These are phyloP conservation scores for Chiloscyllium punctatum DNA, from an alignment of 2,797 vertebrate species.

Conservation along the genomic window DNA sequence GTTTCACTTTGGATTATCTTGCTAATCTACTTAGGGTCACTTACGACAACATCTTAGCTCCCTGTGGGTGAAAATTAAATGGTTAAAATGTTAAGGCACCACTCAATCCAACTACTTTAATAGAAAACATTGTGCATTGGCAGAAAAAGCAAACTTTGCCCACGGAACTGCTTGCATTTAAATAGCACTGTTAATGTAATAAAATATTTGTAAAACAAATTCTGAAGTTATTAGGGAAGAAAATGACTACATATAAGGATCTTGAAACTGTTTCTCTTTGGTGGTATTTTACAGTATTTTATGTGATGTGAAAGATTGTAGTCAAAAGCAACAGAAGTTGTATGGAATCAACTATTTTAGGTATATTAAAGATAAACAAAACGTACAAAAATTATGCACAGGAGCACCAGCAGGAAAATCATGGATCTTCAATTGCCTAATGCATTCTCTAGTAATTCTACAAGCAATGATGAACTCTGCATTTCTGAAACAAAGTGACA, in stretches of 20 bases:
- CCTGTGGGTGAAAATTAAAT: not conserved
- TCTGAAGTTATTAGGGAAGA: not conserved
- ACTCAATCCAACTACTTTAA: not conserved
- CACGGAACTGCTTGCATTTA: not conserved
- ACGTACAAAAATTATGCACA: not conserved
- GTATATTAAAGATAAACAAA: not conserved
- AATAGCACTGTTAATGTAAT: not conserved
- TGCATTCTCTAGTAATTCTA: not conserved
- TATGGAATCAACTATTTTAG: not conserved
- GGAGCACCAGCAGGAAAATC: not conserved
- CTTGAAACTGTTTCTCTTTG: not conserved
- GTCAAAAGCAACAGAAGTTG: not conserved
- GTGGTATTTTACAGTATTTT: not conserved
- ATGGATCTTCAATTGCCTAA: not conserved
- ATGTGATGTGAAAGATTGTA: not conserved
- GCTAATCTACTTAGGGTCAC: slow-evolving; percentile 24
- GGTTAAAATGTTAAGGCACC: not conserved
- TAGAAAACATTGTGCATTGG: not conserved
- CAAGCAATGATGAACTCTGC: not conserved
- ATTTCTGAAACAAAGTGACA: slow-evolving; percentile 25
- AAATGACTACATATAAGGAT: not conserved
- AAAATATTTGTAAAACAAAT: too few relatives aligned
- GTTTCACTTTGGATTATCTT: slow-evolving; percentile 15
- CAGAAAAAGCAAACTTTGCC: not conserved
- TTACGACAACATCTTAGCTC: not conserved